Evolutionary conservation across 2,888 invertebrate genomes (phyloP), one percentile per base, ranked within the genome.

Genomic region (Microctonus aethiopoides): DNA sequence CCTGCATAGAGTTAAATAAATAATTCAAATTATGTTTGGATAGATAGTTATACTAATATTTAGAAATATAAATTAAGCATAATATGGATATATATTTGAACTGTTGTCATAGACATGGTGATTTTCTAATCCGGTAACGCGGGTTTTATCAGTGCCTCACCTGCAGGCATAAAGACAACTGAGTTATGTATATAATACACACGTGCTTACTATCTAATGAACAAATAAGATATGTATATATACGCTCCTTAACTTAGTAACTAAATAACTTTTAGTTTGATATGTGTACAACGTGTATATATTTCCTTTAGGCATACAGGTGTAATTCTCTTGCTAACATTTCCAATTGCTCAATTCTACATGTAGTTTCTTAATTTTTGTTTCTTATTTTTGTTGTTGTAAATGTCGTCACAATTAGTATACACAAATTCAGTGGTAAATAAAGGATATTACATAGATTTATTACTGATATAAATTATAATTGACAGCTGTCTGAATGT

Each of bases 111-210:
- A 51, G 26, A 62, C 51, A 52, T 41, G 66, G 71, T 71, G 72
- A 74, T 73, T 72, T 75, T 74, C 72, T 73, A 75, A 75, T 75
- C 75, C 74, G 68, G 73, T 75, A 74, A 73, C 54, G 73, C 72
- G 41, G 68, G 68, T 75, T 74, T 68, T 32, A 75, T 71, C 65
- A 46, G 59, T 64, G 71, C 62, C 68, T 67, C 72, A 72, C 71
- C 71, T 70, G 70, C 67, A 66, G 65, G 54, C 54, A 54, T 29
- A 36, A n/a, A 46, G 52, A 64, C 32, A 64, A 54, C 51, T 46
- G 20, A 20, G 32, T 36, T 59, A 29, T 46, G 7, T 26, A 22
- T 61, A 51, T 24, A 52, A 56, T 24, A 24, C 24, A 34, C 29
- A 59, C 41, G 56, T 56, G 46, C n/a, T 52, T 39, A 29, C 54